Percentiles rank a stretch among this genome's conserved stretches.
phyloP scores from a whole-genome alignment of 2,113 vertebrate genomes.

The Arvicanthis niloticus region DNA sequence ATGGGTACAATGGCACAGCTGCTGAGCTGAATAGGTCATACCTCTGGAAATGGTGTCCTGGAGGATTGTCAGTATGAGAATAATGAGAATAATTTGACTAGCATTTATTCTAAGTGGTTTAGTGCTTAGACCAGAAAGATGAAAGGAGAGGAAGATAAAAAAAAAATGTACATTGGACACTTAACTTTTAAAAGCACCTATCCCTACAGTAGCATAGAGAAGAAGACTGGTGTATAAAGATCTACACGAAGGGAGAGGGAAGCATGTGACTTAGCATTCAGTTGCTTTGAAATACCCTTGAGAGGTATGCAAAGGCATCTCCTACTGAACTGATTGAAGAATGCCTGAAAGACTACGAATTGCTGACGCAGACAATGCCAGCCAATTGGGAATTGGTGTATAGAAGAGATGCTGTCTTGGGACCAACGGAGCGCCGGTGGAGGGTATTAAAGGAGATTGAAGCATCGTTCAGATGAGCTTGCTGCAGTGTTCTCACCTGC shows the following conservation, averaged over 20 bases:
- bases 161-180: background rate
- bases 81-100: background rate
- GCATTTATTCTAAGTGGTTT: background rate
- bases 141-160: conserved; percentile 20
- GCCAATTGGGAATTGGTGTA: too few species aligned
- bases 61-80: background rate
- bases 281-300: background rate
- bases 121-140: background rate
- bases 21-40: background rate
- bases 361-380: too few species aligned
- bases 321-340: too few species aligned
- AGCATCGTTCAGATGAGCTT: too few species aligned
- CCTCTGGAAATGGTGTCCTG: background rate
- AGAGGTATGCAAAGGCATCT: background rate
- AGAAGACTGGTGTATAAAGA: background rate
- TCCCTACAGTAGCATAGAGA: background rate
- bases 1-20: background rate
- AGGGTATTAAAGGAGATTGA: too few species aligned
- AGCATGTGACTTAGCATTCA: background rate
- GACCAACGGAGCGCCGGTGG: too few species aligned
- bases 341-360: too few species aligned
- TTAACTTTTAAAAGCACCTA: background rate
- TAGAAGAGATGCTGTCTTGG: too few species aligned
- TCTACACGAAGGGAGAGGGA: background rate
- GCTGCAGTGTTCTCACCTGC: too few species aligned